A percentile compares a stretch with the other conserved stretches of the same genome.
Conservation (phyloP, 1,140 invertebrate species). For the Hestina assimilis region DNA sequence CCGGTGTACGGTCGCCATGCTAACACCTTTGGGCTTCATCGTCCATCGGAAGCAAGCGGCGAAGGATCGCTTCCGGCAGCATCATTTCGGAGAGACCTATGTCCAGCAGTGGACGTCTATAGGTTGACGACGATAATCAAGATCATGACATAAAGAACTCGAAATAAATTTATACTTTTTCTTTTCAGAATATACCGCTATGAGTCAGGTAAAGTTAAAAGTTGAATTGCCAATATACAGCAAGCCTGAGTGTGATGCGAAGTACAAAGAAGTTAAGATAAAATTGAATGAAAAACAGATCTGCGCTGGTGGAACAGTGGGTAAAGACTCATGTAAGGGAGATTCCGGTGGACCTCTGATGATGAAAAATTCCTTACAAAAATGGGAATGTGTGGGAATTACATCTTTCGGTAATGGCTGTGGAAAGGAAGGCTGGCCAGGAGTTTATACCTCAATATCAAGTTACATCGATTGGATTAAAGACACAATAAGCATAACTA, state of each 20-base stretch:
- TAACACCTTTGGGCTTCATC: no score
- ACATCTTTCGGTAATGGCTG: conserved; percentile 87
- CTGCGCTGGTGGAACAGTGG: conserved; percentile 82
- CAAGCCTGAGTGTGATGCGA: conserved; percentile 64
- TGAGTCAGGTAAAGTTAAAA: conserved; percentile 80
- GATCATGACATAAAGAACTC: no score
- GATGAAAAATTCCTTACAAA: conserved; percentile 54
- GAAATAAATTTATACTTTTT: neutral
- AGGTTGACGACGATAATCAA: no score
- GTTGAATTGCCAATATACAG: conserved; percentile 76
- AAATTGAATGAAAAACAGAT: conserved; percentile 78
- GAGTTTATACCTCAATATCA: conserved; percentile 84
- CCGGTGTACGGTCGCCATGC: no score
- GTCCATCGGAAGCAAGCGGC: no score
- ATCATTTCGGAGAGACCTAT: no score
- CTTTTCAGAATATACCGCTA: conserved; percentile 50
- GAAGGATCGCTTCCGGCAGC: no score
- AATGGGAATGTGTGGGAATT: conserved; percentile 80
- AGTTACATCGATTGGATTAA: conserved; percentile 84
- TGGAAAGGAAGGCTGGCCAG: conserved; percentile 83
- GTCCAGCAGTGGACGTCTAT: no score
- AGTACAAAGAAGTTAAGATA: conserved; percentile 74
- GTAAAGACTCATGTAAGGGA: conserved; percentile 84
- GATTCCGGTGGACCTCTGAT: conserved; percentile 89
- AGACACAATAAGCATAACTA: no score